phyloP scores from a whole-genome alignment of 2,113 vertebrate genomes.

The Oryzias curvinotus region DNA sequence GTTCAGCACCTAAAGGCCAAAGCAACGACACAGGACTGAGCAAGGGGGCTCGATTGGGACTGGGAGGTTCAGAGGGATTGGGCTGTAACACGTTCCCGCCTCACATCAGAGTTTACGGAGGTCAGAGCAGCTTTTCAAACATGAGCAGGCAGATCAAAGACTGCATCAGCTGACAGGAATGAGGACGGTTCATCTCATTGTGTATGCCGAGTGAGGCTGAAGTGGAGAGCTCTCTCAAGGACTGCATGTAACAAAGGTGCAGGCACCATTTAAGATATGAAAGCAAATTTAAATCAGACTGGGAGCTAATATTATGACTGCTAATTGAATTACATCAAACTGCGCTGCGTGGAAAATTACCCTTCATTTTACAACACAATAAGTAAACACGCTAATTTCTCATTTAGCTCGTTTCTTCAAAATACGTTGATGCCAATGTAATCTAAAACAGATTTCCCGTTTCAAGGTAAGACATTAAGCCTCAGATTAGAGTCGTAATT shows the following conservation, averaged over 20 bases:
- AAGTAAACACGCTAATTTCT: conserved; percentile 6
- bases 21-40: conserved; percentile 38
- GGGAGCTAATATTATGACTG: background rate
- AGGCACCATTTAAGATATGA: background rate
- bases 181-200: too few species aligned
- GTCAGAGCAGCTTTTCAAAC: conserved; percentile 33
- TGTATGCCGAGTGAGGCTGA: conserved; percentile 1
- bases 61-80: too few species aligned
- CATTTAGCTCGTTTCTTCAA: background rate
- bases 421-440: background rate
- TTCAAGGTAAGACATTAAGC: background rate
- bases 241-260: background rate
- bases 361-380: background rate
- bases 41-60: conserved; percentile 29
- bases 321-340: background rate
- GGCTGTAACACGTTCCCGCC: background rate
- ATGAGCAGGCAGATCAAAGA: conserved; percentile 8
- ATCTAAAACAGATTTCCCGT: background rate
- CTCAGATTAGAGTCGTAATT: conserved; percentile 6
- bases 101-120: conserved; percentile 22
- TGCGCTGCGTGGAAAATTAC: background rate
- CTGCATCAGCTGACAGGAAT: too few species aligned
- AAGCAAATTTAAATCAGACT: background rate
- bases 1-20: conserved; percentile 36
- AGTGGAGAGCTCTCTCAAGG: background rate